These are phyloP conservation scores for Eulemur albifrons DNA, from an alignment of 2,797 vertebrate genomes.

Conservation along the genomic window DNA sequence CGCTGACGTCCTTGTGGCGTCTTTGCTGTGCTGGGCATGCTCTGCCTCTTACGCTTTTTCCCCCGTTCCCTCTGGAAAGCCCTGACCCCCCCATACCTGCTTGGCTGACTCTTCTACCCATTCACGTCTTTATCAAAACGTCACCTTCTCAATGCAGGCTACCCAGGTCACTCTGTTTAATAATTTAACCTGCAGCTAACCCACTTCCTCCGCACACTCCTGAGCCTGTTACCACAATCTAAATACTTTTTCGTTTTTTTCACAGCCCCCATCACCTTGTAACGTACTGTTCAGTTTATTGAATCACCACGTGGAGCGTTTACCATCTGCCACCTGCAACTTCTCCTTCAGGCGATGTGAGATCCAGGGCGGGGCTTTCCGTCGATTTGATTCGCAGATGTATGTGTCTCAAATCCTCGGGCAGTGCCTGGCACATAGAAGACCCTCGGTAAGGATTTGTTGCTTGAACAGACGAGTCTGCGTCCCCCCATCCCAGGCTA, in stretches of 20 bases:
- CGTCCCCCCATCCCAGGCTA: not conserved
- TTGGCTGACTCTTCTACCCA: not conserved
- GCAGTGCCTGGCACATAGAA: not conserved
- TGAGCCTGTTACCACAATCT: not conserved
- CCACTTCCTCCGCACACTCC: not conserved
- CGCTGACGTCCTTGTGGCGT: not conserved
- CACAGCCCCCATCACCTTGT: not conserved
- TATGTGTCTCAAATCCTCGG: not conserved
- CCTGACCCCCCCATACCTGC: not conserved
- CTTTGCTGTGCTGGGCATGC: not conserved
- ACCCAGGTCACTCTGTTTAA: not conserved
- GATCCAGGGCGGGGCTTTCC: not conserved
- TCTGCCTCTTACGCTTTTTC: not conserved
- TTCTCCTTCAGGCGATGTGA: not conserved
- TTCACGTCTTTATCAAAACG: not conserved
- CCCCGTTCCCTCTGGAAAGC: not conserved
- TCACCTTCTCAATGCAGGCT: not conserved
- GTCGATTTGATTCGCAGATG: not conserved
- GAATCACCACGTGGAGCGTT: not conserved
- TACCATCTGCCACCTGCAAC: not conserved
- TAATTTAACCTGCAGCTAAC: not conserved
- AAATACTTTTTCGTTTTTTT: not conserved
- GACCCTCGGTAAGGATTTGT: not conserved
- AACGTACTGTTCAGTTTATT: not conserved
- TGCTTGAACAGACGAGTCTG: not conserved